These are phyloP conservation scores for Perizoma affinitatum DNA, from an alignment of 2,888 invertebrate genomes.

Conservation along the genomic window DNA sequence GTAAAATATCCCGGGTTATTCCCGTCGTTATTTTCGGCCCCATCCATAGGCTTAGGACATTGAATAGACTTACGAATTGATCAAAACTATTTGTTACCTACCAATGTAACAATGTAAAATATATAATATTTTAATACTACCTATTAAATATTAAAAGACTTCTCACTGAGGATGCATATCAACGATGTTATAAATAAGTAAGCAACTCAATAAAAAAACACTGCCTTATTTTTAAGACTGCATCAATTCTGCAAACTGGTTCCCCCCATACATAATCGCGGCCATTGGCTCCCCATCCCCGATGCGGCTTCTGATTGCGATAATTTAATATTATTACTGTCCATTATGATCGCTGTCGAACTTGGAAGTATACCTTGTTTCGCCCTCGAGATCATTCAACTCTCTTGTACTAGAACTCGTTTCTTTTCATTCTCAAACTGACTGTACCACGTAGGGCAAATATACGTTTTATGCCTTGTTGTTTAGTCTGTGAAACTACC, in stretches of 20 bases:
- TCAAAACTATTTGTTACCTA: not conserved
- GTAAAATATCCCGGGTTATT: too few relatives aligned
- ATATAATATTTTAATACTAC: too few relatives aligned
- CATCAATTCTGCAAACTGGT: constrained; percentile 61
- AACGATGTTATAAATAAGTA: constrained; percentile 3
- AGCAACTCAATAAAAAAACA: constrained; percentile 8
- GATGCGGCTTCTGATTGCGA: constrained; percentile 51
- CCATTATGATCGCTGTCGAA: constrained; percentile 35
- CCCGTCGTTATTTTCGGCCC: too few relatives aligned
- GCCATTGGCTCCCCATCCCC: constrained; percentile 60
- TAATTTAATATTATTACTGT: constrained; percentile 49
- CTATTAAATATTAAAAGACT: too few relatives aligned
- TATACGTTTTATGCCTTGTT: too few relatives aligned
- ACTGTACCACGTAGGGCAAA: too few relatives aligned
- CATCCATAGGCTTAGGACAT: too few relatives aligned
- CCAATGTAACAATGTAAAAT: not conserved
- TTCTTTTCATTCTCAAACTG: too few relatives aligned
- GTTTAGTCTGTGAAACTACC: too few relatives aligned
- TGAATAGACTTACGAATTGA: not conserved
- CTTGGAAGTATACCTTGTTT: constrained; percentile 23
- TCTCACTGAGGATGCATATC: too few relatives aligned
- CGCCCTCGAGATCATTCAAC: constrained; percentile 27
- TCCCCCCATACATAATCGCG: constrained; percentile 50
- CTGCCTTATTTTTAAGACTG: constrained; percentile 28
- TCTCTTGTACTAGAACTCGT: not conserved